Evolutionary conservation across 2,113 vertebrate species (phyloP).

Genomic region (Lota lota): DNA sequence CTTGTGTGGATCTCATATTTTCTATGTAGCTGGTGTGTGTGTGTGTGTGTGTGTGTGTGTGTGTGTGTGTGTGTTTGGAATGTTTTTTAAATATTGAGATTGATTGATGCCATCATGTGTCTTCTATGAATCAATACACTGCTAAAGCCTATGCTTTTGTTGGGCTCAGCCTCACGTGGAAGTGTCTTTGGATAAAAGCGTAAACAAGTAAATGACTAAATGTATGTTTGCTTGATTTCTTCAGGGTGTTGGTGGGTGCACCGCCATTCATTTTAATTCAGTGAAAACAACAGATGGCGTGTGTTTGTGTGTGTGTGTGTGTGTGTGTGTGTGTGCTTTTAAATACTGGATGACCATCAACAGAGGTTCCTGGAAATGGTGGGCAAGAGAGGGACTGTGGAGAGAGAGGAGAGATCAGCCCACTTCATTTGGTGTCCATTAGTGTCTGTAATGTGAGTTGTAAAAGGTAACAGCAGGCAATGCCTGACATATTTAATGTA

Average conservation of each 20-base stretch:
- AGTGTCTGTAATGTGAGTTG: slow-evolving; percentile 23
- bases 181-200: not conserved
- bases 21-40: too few species aligned
- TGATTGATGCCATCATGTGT: too few species aligned
- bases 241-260: not conserved
- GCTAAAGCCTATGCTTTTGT: too few species aligned
- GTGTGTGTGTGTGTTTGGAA: too few species aligned
- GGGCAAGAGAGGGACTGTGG: slow-evolving; percentile 4
- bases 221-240: not conserved
- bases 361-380: slow-evolving; percentile 18
- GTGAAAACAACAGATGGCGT: not conserved
- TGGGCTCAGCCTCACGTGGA: too few species aligned
- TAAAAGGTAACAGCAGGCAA: slow-evolving; percentile 9
- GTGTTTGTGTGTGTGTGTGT: not conserved
- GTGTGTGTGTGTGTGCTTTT: not conserved
- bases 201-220: not conserved
- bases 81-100: too few species aligned
- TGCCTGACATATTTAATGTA: slow-evolving; percentile 22
- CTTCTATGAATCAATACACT: too few species aligned
- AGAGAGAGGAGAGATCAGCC: slow-evolving; percentile 5
- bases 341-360: slow-evolving; percentile 8
- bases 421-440: slow-evolving; percentile 19
- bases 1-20: too few species aligned
- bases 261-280: not conserved
- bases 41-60: too few species aligned